phyloP scores from a whole-genome alignment of 2,888 invertebrate genomes.

The Sinentomon sp. region DNA sequence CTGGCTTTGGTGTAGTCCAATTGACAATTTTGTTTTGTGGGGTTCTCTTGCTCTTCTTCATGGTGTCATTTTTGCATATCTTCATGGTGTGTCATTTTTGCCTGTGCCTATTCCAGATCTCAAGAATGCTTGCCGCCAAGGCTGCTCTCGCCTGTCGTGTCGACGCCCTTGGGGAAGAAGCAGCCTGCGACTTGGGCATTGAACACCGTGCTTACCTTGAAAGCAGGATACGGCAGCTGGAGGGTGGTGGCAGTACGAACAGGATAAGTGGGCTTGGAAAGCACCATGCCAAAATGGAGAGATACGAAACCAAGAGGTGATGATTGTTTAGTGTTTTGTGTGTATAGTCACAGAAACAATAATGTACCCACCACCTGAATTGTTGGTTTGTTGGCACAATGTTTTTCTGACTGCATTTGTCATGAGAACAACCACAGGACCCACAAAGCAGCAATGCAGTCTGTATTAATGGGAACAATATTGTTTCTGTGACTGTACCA shows the following conservation, averaged over 20 bases:
- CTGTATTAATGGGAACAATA: no score
- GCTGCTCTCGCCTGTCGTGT: conserved; percentile 71
- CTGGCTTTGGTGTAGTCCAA: no score
- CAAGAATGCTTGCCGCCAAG: conserved; percentile 90
- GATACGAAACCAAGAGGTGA: conserved; percentile 59
- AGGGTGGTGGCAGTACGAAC: conserved; percentile 60
- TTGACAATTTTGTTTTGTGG: no score
- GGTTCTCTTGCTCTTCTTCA: no score
- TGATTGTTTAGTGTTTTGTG: conserved; percentile 12
- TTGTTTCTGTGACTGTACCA: no score
- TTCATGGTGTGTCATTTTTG: no score
- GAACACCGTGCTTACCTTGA: conserved; percentile 75
- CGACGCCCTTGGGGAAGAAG: conserved; percentile 86
- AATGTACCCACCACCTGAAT: no score
- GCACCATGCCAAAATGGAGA: conserved; percentile 66
- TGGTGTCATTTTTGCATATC: no score
- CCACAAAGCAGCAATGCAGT: no score
- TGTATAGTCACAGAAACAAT: background rate
- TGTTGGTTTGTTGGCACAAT: no score
- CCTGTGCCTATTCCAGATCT: conserved; percentile 24
- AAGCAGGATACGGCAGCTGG: conserved; percentile 33
- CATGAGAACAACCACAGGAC: no score
- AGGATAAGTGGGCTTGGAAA: conserved; percentile 69
- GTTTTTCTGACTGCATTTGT: no score
- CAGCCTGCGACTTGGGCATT: conserved; percentile 49